These are phyloP conservation scores for Heteromyza rotundicornis DNA, from an alignment of 2,888 invertebrate genomes.

Conservation along the genomic window DNA sequence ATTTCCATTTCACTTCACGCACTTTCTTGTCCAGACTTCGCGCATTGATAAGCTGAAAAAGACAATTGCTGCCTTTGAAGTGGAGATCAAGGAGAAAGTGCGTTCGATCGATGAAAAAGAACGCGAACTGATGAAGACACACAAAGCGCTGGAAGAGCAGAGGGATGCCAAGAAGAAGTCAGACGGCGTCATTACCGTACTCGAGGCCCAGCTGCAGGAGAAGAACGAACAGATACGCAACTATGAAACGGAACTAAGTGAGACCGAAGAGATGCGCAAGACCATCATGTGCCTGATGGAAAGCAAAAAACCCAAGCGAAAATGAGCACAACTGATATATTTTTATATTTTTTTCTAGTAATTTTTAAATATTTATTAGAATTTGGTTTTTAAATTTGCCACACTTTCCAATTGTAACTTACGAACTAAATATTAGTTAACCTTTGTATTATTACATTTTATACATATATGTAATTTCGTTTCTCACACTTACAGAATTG, in stretches of 20 bases:
- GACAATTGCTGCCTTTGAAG: conserved; percentile 54
- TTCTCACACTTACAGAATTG: neutral
- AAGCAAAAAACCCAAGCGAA: conserved; percentile 60
- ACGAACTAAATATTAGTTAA: conserved; percentile 32
- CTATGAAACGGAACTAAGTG: conserved; percentile 56
- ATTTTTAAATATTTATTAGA: neutral
- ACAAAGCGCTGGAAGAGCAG: conserved; percentile 56
- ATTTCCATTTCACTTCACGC: neutral
- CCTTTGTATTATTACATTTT: conserved; percentile 21
- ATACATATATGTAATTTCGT: neutral
- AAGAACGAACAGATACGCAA: conserved; percentile 57
- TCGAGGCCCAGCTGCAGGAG: conserved; percentile 56
- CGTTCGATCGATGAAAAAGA: conserved; percentile 55
- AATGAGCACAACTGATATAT: conserved; percentile 22
- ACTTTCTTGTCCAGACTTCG: conserved; percentile 34
- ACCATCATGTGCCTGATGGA: conserved; percentile 61
- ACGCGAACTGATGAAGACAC: conserved; percentile 52
- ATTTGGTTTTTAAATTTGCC: conserved; percentile 13
- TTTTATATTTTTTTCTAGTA: neutral
- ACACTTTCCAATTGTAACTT: conserved; percentile 1
- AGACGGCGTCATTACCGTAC: conserved; percentile 56
- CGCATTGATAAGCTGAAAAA: conserved; percentile 59
- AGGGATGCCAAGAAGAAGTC: conserved; percentile 56
- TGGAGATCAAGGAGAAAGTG: conserved; percentile 53
- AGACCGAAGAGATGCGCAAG: conserved; percentile 60